Evolutionary conservation across 2,888 invertebrate genomes (phyloP), one percentile per base, ranked within the genome.

Genomic region (Lobophora halterata): DNA sequence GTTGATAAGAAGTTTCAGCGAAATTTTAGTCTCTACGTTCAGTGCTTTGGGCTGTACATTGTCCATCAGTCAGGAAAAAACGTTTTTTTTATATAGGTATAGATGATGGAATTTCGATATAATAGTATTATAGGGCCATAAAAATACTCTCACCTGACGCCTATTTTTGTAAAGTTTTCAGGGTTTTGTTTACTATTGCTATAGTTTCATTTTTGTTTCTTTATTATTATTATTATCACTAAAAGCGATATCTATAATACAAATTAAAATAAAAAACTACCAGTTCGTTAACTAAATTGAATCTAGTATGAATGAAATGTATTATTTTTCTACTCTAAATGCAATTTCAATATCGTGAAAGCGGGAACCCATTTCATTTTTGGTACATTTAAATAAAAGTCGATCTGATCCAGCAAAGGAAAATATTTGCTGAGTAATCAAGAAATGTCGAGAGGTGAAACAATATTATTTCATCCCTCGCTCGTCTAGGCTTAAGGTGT

Each of bases 351-450:
- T 26, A 21, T 41, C 25, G 9, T 18, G 24, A 26, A 21, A 11
- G 12, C 13, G 13, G 5, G 14, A 36, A 31, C 24, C 42, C 28
- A 36, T 42, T 42, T 42, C 36, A 28, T 42, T 42, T 32, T 7
- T n/a, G n/a, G n/a, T n/a, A 12, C 27, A 26, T 28, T 36, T 24
- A 42, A 36, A 41, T 35, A 31, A 32, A 14, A 42, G 31, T 25
- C 20, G 19, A 29, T 28, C 28, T 23, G 37, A 16, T 30, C 18
- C 36, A 28, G 18, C 9, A 20, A 25, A 31, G 14, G 8, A 18
- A 43, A 43, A 45, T 51, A 43, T 51, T 51, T 45, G 42, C 25
- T 31, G 29, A 47, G 45, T 35, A 43, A 47, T 51, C 45, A 37
- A 42, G 20, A 39, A 25, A 34, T 37, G 40, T 37, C 35, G 47